Percentiles rank a stretch among this genome's conserved stretches.
These are phyloP conservation scores for Pollicipes pollicipes DNA, from an alignment of 1,140 invertebrate genomes.

Conservation along the genomic window DNA sequence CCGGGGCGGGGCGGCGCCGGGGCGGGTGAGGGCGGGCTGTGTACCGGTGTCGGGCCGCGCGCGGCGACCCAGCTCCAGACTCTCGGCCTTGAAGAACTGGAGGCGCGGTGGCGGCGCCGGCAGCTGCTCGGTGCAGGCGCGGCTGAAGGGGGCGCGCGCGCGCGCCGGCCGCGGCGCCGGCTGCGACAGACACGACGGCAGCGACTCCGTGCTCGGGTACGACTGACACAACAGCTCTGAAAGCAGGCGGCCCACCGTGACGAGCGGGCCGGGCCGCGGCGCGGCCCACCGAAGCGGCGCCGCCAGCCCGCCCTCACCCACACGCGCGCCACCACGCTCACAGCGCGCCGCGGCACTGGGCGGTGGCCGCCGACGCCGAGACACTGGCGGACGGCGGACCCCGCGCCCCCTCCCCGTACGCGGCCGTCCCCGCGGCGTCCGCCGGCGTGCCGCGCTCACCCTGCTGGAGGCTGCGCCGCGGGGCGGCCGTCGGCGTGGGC, in stretches of 20 bases:
- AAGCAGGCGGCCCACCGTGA: constrained; percentile 19
- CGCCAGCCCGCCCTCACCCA: too few relatives aligned
- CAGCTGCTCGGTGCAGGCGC: constrained; percentile 17
- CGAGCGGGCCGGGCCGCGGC: too few relatives aligned
- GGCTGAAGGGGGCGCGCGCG: constrained; percentile 20
- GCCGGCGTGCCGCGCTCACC: not conserved
- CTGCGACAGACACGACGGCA: constrained; percentile 22
- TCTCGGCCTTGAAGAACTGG: constrained; percentile 22
- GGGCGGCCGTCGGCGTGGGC: constrained; percentile 13
- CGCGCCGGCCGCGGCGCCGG: constrained; percentile 14
- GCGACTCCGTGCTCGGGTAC: constrained; percentile 27
- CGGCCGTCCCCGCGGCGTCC: too few relatives aligned
- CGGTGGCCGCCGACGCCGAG: too few relatives aligned
- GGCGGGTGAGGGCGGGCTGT: not conserved
- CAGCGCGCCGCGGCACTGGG: too few relatives aligned
- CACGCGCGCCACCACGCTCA: too few relatives aligned
- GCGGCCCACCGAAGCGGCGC: not conserved
- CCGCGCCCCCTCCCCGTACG: too few relatives aligned
- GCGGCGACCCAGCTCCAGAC: constrained; percentile 19
- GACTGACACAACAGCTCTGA: constrained; percentile 26
- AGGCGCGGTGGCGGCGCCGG: constrained; percentile 19
- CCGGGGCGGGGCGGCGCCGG: constrained; percentile 2
- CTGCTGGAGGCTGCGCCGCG: not conserved
- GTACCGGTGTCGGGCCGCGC: constrained; percentile 8
- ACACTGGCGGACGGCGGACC: not conserved